Conservation (phyloP, 2,888 invertebrate species). For the Alitta virens region DNA sequence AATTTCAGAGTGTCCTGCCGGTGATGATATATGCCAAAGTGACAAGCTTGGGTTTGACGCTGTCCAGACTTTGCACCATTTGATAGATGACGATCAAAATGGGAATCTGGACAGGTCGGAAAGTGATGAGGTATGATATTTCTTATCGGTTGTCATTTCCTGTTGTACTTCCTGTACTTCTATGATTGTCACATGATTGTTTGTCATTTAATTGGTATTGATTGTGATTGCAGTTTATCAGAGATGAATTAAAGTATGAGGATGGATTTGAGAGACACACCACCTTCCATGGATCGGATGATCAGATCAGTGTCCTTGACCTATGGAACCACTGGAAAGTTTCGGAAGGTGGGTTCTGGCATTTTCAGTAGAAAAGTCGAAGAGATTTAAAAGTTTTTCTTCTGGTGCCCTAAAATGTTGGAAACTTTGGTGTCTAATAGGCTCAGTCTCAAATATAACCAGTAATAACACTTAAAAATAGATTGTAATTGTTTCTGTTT, state of each 20-base stretch:
- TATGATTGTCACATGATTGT: no score
- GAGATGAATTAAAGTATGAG: constrained; percentile 93
- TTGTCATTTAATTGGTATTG: not conserved
- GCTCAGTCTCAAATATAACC: no score
- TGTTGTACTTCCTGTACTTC: no score
- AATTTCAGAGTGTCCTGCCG: constrained; percentile 21
- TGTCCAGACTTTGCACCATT: constrained; percentile 85
- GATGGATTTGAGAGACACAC: constrained; percentile 91
- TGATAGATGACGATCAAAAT: constrained; percentile 96
- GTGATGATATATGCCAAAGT: constrained; percentile 24
- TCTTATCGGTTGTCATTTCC: no score
- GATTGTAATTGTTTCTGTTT: no score
- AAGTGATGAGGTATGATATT: constrained; percentile 83
- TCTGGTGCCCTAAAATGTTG: no score
- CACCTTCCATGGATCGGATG: constrained; percentile 94
- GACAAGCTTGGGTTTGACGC: constrained; percentile 71
- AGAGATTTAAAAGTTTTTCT: no score
- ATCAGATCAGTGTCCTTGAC: constrained; percentile 95
- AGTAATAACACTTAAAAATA: no score
- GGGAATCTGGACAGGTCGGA: constrained; percentile 96
- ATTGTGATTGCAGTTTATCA: constrained; percentile 72
- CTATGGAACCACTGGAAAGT: constrained; percentile 95
- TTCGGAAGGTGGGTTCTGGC: constrained; percentile 71
- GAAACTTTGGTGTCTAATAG: no score
- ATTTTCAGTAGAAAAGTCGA: no score